Percentiles rank a stretch among this genome's conserved stretches.
These are phyloP conservation scores for Notiomystis cincta DNA, from an alignment of 2,113 vertebrate species.

Conservation along the genomic window DNA sequence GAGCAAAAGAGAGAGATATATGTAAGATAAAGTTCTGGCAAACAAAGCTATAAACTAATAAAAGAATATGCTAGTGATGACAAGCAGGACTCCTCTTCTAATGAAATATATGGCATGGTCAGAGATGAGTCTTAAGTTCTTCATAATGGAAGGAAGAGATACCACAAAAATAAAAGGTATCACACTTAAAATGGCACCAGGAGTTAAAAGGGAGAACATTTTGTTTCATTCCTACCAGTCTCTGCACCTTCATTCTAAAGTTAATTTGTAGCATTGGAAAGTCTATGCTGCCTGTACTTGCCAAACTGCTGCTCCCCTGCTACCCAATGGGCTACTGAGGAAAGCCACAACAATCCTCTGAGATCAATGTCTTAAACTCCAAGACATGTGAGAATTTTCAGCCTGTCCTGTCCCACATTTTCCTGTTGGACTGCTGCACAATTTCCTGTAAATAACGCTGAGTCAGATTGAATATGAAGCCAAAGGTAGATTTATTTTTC, in stretches of 20 bases:
- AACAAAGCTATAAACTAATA: not conserved
- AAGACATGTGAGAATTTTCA: not conserved
- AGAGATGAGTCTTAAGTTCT: not conserved
- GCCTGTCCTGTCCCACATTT: not conserved
- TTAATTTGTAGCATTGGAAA: not conserved
- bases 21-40: not conserved
- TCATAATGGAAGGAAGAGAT: not conserved
- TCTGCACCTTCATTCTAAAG: not conserved
- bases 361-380: not conserved
- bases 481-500: not conserved
- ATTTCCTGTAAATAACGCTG: not conserved
- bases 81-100: not conserved
- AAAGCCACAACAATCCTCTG: not conserved
- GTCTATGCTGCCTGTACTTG: not conserved
- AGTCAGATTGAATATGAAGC: not conserved
- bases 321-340: fast-evolving
- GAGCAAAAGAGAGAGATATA: not conserved
- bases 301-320: not conserved
- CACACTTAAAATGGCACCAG: not conserved
- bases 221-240: not conserved
- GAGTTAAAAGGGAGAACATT: not conserved
- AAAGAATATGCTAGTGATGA: not conserved
- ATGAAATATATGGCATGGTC: not conserved
- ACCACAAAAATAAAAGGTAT: not conserved
- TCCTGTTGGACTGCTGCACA: not conserved